Evolutionary conservation across 2,888 invertebrate species (phyloP).

Genomic region (Pseudococcus viburni): DNA sequence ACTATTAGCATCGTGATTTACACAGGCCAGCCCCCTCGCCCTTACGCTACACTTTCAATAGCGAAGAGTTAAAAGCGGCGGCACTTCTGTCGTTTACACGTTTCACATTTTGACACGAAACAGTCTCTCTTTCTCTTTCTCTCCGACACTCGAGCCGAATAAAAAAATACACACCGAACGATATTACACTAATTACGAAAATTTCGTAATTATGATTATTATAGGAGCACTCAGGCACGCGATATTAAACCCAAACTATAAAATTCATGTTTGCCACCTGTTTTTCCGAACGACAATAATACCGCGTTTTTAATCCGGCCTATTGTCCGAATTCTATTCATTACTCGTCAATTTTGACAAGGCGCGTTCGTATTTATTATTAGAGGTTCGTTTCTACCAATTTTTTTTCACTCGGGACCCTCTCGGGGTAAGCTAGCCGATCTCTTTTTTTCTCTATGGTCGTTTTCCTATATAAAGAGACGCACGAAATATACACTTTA

Average conservation of each 20-base stretch:
- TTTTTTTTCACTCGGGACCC: constrained; percentile 42
- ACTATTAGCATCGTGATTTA: constrained; percentile 34
- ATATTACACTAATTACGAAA: constrained; percentile 65
- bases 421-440: neutral
- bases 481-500: neutral
- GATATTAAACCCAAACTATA: constrained; percentile 63
- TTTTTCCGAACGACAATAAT: constrained; percentile 55
- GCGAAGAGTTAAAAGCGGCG: constrained; percentile 34
- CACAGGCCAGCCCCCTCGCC: neutral
- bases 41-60: neutral
- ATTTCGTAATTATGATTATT: constrained; percentile 65
- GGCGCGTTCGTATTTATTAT: constrained; percentile 60
- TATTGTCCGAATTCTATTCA: constrained; percentile 65
- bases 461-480: neutral
- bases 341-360: constrained; percentile 66
- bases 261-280: constrained; percentile 65
- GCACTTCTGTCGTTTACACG: constrained; percentile 44
- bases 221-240: constrained; percentile 61
- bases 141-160: constrained; percentile 25
- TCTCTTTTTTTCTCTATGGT: constrained; percentile 8
- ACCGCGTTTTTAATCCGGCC: constrained; percentile 64
- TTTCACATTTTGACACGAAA: constrained; percentile 56
- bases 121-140: neutral
- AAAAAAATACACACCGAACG: constrained; percentile 11
- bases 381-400: constrained; percentile 42